These are phyloP conservation scores for Carassius carassius DNA, from an alignment of 2,113 vertebrate genomes.

Conservation along the genomic window DNA sequence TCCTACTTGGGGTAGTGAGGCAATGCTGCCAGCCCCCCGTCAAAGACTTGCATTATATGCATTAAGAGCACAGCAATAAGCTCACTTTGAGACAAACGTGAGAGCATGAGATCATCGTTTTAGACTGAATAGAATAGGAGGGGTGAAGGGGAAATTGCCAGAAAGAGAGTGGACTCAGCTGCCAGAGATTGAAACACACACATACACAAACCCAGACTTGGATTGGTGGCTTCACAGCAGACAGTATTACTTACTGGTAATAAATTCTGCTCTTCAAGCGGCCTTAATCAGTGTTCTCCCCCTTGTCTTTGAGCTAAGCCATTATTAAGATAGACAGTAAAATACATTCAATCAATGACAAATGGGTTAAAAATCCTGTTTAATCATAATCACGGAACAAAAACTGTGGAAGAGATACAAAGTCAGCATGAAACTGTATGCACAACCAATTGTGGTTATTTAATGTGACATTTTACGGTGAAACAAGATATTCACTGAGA, in stretches of 20 bases:
- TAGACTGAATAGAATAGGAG: constrained; percentile 39
- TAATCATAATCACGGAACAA: neutral
- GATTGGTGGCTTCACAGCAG: constrained; percentile 19
- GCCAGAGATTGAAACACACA: neutral
- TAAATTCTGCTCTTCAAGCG: constrained; percentile 12
- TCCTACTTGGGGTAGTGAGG: neutral
- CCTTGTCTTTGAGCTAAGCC: constrained; percentile 16
- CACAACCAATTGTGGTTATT: neutral
- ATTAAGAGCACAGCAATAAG: constrained; percentile 54
- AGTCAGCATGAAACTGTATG: neutral
- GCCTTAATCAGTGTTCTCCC: constrained; percentile 29
- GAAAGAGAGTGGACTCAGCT: constrained; percentile 45
- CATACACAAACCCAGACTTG: constrained; percentile 3
- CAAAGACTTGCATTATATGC: constrained; percentile 52
- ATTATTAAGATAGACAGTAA: constrained; percentile 5
- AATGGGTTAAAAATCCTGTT: constrained; percentile 3
- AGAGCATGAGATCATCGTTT: constrained; percentile 62
- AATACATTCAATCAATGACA: constrained; percentile 30
- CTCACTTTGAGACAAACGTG: constrained; percentile 53
- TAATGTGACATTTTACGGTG: neutral
- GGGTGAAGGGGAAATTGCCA: constrained; percentile 32
- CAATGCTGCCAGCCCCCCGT: neutral
- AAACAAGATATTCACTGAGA: neutral
- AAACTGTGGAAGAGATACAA: neutral
- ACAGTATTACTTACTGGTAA: constrained; percentile 43